A percentile compares a stretch with the other conserved stretches of the same genome.
Evolutionary conservation across 2,113 vertebrate species (phyloP).

Genomic region (Hyperoodon ampullatus): DNA sequence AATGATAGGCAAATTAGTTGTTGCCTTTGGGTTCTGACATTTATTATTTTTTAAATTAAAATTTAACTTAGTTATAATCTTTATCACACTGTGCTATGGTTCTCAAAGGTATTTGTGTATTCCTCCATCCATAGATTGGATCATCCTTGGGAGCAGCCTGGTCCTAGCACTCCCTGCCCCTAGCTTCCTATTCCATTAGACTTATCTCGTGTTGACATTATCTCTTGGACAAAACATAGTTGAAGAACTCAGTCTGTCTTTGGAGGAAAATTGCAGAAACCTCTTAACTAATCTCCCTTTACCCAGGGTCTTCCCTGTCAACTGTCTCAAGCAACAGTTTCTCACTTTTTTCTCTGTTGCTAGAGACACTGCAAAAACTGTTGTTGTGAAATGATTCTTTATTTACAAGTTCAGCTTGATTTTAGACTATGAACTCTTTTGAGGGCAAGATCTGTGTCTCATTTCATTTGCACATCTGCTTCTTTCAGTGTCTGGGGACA

Average conservation of each 20-base stretch:
- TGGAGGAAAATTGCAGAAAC: neutral
- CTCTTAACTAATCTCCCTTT: neutral
- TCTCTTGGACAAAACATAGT: neutral
- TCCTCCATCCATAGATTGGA: neutral
- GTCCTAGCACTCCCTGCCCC: neutral
- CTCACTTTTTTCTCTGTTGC: neutral
- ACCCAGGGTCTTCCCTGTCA: neutral
- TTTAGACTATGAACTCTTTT: neutral
- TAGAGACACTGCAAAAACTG: neutral
- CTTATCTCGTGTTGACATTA: neutral
- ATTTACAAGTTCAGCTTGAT: neutral
- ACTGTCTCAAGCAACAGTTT: neutral
- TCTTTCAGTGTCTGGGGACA: neutral
- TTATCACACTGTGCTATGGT: neutral
- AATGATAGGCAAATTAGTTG: neutral
- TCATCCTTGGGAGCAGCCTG: neutral
- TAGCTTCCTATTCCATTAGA: neutral
- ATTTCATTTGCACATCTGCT: neutral
- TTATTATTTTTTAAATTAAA: conserved; percentile 38
- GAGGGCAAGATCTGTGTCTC: neutral
- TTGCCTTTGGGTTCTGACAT: neutral
- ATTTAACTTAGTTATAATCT: neutral
- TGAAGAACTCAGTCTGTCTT: neutral
- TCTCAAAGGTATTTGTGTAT: neutral
- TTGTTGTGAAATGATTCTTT: neutral